Evolutionary conservation across 1,140 invertebrate species (phyloP).

Genomic region (Hetaerina americana): DNA sequence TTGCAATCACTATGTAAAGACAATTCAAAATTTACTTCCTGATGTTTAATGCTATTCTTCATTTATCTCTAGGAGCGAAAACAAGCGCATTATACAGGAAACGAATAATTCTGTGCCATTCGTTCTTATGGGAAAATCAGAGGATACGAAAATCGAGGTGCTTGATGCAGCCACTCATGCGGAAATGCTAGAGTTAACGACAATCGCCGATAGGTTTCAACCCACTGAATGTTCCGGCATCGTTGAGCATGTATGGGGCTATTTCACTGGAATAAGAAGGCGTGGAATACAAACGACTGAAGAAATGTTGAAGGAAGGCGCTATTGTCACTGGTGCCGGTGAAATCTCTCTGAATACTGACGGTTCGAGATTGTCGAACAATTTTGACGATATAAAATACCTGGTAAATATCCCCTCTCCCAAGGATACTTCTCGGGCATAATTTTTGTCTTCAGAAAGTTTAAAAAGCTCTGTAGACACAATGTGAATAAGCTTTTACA

Average conservation of each 20-base stretch:
- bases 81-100: slow-evolving; percentile 56
- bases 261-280: slow-evolving; percentile 39
- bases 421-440: no score
- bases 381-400: not conserved
- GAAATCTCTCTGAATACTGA: slow-evolving; percentile 41
- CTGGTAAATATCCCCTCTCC: not conserved
- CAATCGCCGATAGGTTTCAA: slow-evolving; percentile 61
- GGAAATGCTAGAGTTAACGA: slow-evolving; percentile 50
- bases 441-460: no score
- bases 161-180: slow-evolving; percentile 45
- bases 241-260: slow-evolving; percentile 64
- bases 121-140: slow-evolving; percentile 43
- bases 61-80: slow-evolving; percentile 40
- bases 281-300: slow-evolving; percentile 64
- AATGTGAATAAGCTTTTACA: no score
- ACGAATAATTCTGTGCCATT: slow-evolving; percentile 61
- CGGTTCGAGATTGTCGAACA: not conserved
- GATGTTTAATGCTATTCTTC: no score
- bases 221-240: slow-evolving; percentile 47
- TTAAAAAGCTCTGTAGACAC: no score
- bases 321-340: slow-evolving; percentile 60
- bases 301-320: slow-evolving; percentile 59
- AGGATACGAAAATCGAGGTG: slow-evolving; percentile 57
- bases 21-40: no score
- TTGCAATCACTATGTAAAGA: no score